phyloP scores from a whole-genome alignment of 2,113 vertebrate genomes.

The Tympanuchus pallidicinctus region DNA sequence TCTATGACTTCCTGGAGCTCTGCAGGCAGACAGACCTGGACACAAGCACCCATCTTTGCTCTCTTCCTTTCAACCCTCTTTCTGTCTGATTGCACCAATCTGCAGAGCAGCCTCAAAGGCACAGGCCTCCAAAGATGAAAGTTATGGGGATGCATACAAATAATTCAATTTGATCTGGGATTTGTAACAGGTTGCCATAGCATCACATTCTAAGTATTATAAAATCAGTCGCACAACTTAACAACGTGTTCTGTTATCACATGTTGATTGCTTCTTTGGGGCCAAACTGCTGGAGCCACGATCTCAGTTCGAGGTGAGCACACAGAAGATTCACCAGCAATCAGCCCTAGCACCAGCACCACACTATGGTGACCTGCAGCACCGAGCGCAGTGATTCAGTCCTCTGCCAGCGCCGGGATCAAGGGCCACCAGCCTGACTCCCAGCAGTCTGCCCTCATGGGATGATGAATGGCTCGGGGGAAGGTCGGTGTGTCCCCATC shows the following conservation, averaged over 20 bases:
- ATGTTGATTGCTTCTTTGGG: conserved; percentile 25
- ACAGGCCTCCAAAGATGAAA: conserved; percentile 50
- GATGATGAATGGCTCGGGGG: neutral
- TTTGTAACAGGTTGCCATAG: conserved; percentile 72
- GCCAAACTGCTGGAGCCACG: conserved; percentile 42
- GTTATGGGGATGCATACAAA: conserved; percentile 47
- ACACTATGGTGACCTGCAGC: neutral
- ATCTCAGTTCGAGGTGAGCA: conserved; percentile 11
- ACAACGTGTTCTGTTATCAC: conserved; percentile 56
- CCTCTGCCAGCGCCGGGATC: neutral
- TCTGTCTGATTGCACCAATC: conserved; percentile 30
- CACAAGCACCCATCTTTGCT: conserved; percentile 4
- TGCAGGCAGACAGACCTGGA: neutral
- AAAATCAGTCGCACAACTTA: conserved; percentile 54
- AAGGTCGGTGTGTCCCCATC: too few species aligned
- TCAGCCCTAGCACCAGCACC: too few species aligned
- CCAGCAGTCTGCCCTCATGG: neutral
- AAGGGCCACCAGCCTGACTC: neutral
- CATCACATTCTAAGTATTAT: conserved; percentile 43
- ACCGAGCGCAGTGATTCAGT: neutral
- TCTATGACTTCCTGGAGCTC: conserved; percentile 48
- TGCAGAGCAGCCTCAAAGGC: conserved; percentile 34
- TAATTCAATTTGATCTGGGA: conserved; percentile 57
- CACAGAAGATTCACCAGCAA: conserved; percentile 5
- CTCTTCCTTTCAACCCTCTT: conserved; percentile 32